phyloP scores from a whole-genome alignment of 2,888 invertebrate species.

The Sclerodermus sp. region DNA sequence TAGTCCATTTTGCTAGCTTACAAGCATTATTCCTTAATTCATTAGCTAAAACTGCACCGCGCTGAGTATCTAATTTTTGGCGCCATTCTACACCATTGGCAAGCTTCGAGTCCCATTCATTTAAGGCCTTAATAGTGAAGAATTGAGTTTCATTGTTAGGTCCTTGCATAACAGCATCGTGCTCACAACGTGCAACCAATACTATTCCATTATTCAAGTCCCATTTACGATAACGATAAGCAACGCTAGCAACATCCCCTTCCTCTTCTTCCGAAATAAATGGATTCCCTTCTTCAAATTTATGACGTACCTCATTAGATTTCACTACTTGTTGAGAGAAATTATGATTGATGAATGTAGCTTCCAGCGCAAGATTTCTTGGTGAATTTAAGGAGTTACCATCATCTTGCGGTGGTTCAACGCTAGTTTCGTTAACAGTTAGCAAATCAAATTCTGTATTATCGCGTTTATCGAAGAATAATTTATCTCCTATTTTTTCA shows the following conservation, averaged over 20 bases:
- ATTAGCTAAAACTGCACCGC: conserved; percentile 97
- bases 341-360: conserved; percentile 99
- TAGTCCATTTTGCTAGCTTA: conserved; percentile 99
- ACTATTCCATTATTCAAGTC: conserved; percentile 90
- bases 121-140: conserved; percentile 93
- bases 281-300: conserved; percentile 90
- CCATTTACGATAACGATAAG: conserved; percentile 96
- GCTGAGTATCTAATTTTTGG: conserved; percentile 94
- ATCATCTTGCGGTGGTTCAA: conserved; percentile 96
- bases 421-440: conserved; percentile 97
- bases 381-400: conserved; percentile 94
- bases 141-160: conserved; percentile 90
- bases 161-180: conserved; percentile 89
- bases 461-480: conserved; percentile 98
- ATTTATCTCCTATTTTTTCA: conserved; percentile 88
- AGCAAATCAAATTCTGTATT: conserved; percentile 96
- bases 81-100: conserved; percentile 99
- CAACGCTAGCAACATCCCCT: conserved; percentile 91
- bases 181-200: conserved; percentile 92
- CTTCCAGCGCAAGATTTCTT: conserved; percentile 92
- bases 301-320: conserved; percentile 77
- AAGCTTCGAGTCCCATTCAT: conserved; percentile 97
- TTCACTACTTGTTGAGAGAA: conserved; percentile 94
- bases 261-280: conserved; percentile 92
- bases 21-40: conserved; percentile 99